Evolutionary conservation across 2,888 invertebrate species (phyloP), one percentile per base, ranked within the genome.

Genomic region (Spodoptera exigua): DNA sequence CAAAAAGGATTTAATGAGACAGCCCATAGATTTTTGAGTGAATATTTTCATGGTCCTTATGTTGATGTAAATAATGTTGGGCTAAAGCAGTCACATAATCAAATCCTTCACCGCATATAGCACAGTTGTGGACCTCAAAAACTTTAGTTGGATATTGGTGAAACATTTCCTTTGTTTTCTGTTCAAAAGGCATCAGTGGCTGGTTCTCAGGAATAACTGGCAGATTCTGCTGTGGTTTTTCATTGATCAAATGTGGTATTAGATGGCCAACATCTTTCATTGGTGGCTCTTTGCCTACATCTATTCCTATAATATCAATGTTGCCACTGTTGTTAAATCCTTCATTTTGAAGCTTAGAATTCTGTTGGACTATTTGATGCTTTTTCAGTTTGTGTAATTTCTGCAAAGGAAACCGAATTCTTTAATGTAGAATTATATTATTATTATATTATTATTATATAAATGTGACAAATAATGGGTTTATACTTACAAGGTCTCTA

Each of bases 401-500:
- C 93, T 94, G 89, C 36, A 92, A 92, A 3, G 36, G 32, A 7
- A 11, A 36, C 0, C 14, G 1, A 35, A 27, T 37, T 21, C 12
- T 35, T 32, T 0, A 17, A 12, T 12, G 18, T 17, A 12, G 53
- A 12, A 21, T 10, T 35, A 18, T 2, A 35, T 7, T 17, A 32
- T 9, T 32, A 32, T n/a, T 3, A 21, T n/a, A n/a, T n/a, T n/a
- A 5, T 5, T 21, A 21, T 21, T 5, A 21, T 2, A 21, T 21
- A 21, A 21, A 5, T 21, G 21, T 27, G n/a, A 7, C 13, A 36
- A 16, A 35, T 12, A 17, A 0, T 27, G 27, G 27, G 16, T 27
- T 27, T 5, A 45, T 9, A 86, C 88, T 89, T 61, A 95, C 95
- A 83, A 95, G 92, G 75, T 95, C 95, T 70, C 95, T 91, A 5